Percentiles rank a stretch among this genome's conserved stretches.
Conservation (phyloP, 2,113 vertebrate species). For the Amia ocellicauda region DNA sequence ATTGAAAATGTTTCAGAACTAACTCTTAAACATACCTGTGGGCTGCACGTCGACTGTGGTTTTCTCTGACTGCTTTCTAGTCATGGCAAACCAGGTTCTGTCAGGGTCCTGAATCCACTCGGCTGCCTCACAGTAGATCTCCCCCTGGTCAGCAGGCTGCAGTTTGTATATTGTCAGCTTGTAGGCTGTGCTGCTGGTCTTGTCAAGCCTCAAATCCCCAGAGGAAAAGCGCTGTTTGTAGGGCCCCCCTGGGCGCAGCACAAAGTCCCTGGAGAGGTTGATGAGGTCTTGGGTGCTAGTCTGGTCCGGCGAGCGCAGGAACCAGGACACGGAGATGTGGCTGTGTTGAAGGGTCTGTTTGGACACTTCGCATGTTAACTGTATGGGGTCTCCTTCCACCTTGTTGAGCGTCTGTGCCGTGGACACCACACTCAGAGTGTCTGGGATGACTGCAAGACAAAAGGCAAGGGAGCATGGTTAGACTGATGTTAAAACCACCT, state of each 20-base stretch:
- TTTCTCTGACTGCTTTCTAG: slow-evolving; percentile 86
- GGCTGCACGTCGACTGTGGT: slow-evolving; percentile 84
- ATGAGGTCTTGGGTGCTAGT: slow-evolving; percentile 74
- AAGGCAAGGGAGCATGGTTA: background rate
- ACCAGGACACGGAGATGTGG: slow-evolving; percentile 89
- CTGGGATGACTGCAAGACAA: slow-evolving; percentile 80
- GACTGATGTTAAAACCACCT: background rate
- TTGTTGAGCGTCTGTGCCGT: slow-evolving; percentile 81
- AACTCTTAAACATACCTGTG: slow-evolving; percentile 68
- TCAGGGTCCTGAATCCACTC: slow-evolving; percentile 97
- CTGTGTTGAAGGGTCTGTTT: slow-evolving; percentile 83
- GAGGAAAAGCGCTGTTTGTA: slow-evolving; percentile 85
- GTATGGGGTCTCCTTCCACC: slow-evolving; percentile 84
- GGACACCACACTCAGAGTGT: slow-evolving; percentile 74
- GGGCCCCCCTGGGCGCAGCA: slow-evolving; percentile 73
- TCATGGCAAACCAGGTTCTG: slow-evolving; percentile 88
- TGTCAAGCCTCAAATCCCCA: slow-evolving; percentile 87
- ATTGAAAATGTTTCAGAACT: no score
- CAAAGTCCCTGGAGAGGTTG: slow-evolving; percentile 84
- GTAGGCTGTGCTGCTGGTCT: slow-evolving; percentile 78
- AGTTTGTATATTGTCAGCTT: slow-evolving; percentile 89
- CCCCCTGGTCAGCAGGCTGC: slow-evolving; percentile 86
- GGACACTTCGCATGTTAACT: slow-evolving; percentile 84
- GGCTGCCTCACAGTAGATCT: slow-evolving; percentile 87
- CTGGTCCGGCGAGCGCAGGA: slow-evolving; percentile 68